Evolutionary conservation across 2,797 vertebrate genomes (phyloP), one percentile per base, ranked within the genome.

Genomic region (Monodelphis domestica): DNA sequence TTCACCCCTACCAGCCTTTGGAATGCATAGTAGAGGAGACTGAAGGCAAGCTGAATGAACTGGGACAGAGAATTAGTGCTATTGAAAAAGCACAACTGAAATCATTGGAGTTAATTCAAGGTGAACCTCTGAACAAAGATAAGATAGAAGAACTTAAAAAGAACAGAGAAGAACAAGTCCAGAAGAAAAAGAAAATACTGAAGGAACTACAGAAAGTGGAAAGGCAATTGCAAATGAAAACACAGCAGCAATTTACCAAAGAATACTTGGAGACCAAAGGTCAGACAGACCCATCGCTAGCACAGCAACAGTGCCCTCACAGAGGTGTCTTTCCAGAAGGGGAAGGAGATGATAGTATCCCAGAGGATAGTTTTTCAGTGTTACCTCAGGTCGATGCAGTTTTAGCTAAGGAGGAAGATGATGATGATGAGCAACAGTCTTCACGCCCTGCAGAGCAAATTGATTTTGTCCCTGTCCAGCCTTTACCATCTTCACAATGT

Each of bases 21-120:
- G 99, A 99, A 98, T 99, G 99, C 99, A 99, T 99, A 98, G 99
- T 99, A 98, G 99, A 99, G 98, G 99, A 99, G 98, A 99, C 99
- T 24, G 99, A 99, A 99, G 99, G 99, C 98, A 99, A 99, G 98
- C 99, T 99, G 97, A 99, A 99, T 95, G 99, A 99, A 98, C 98
- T 99, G 98, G 99, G 99, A 98, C 99, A 99, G 98, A 99, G 99
- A 98, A 99, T 99, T 98, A 99, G 99, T 97, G 99, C 99, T 97
- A 99, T 99, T 98, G 99, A 99, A 98, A 99, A 99, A 98, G 99
- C 99, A 97, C 99, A 99, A 98, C 99, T 99, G 98, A 99, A 99
- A 98, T 99, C 99, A 92, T 98, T 99, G 98, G 99, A 99, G 98
- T 99, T 99, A 98, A 99, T 99, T 98, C 99, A 99, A 99, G 99